These are phyloP conservation scores for Brenthis ino DNA, from an alignment of 2,888 invertebrate species.

Conservation along the genomic window DNA sequence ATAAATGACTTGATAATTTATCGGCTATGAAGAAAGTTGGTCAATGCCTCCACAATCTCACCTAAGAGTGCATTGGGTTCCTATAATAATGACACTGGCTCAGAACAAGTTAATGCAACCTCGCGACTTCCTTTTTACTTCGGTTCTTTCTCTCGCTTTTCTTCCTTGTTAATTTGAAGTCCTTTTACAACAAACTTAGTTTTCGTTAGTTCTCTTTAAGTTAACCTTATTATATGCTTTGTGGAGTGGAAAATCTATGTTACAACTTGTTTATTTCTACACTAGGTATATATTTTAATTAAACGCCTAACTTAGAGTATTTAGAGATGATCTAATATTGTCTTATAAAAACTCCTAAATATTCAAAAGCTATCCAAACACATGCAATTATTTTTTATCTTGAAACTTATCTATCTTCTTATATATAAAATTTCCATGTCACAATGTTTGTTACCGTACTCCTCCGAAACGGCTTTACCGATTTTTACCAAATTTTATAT, in stretches of 20 bases:
- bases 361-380: not conserved
- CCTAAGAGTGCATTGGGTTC: slow-evolving; percentile 49
- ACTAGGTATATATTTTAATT: slow-evolving; percentile 1
- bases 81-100: slow-evolving; percentile 39
- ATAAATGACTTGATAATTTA: slow-evolving; percentile 80
- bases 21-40: slow-evolving; percentile 71
- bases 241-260: slow-evolving; percentile 18
- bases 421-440: too few relatives aligned
- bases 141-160: slow-evolving; percentile 27
- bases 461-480: too few relatives aligned
- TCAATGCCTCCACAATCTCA: slow-evolving; percentile 64
- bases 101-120: slow-evolving; percentile 42
- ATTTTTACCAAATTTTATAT: too few relatives aligned
- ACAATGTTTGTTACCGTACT: too few relatives aligned
- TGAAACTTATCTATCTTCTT: too few relatives aligned
- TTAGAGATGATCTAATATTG: too few relatives aligned
- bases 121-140: slow-evolving; percentile 41
- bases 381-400: too few relatives aligned
- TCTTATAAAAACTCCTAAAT: not conserved
- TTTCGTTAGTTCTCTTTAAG: slow-evolving; percentile 16
- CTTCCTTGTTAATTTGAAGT: slow-evolving; percentile 28
- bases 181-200: slow-evolving; percentile 15
- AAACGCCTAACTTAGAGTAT: not conserved
- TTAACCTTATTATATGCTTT: slow-evolving; percentile 20
- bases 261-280: not conserved